Evolutionary conservation across 2,797 vertebrate genomes (phyloP), one percentile per base, ranked within the genome.

Genomic region (Chaetophractus vellerosus): DNA sequence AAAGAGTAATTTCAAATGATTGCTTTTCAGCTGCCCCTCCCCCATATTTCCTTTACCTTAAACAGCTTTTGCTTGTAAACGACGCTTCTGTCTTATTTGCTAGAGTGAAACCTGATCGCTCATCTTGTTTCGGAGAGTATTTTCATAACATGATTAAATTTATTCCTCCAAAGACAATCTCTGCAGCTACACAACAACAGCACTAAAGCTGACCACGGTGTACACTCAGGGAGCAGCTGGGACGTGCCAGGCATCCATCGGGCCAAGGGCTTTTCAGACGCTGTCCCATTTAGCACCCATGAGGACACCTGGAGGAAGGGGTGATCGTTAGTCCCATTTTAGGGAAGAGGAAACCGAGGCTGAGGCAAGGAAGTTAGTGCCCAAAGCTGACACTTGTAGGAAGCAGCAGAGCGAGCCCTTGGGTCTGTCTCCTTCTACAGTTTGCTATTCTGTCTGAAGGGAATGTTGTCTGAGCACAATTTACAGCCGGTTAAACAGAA

Each of bases 401-500:
- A 85, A 38, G 45, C 5, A 82, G 57, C n/a, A 81, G 31, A 76
- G 57, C 9, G 19, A 48, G 38, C 23, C 7, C 10, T 41, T 64
- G 4, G 18, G 21, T 76, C 71, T 66, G 19, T 72, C 33, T 85
- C 31, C 75, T 28, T 84, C 69, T 50, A 48, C 31, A 90, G 61
- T 71, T 5, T 68, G 26, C 79, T 61, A 3, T 59, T 88, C 82
- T 61, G 23, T 88, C 52, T 11, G 61, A 64, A 52, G 23, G 57
- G 26, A 0, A 19, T 4, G 45, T 24, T 48, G 64, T 63, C 74
- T 69, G 64, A 78, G 36, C 88, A 45, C 45, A 90, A 90, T 45
- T 89, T 31, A 71, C 92, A 72, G 50, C 28, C 63, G n/a, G 36
- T 63, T 81, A 69, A 72, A 41, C 66, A 95, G 84, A 91, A 90